A percentile compares a stretch with the other conserved stretches of the same genome.
These are phyloP conservation scores for Psammodynastes pulverulentus DNA, from an alignment of 2,113 vertebrate species.

Conservation along the genomic window DNA sequence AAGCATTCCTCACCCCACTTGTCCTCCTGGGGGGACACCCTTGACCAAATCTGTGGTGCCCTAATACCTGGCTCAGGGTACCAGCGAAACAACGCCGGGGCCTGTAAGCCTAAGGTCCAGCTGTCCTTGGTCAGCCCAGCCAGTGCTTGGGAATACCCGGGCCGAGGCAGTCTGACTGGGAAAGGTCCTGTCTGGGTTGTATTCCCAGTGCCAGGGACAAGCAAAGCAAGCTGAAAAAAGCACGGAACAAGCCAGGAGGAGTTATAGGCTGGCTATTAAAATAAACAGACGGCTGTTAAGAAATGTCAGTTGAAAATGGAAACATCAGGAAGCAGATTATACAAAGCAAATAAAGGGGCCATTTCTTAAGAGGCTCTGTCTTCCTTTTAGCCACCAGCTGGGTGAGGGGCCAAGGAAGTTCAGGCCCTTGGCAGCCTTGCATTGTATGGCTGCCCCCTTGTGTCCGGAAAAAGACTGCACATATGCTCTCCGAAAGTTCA, in stretches of 20 bases:
- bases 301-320: neutral
- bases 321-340: neutral
- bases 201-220: neutral
- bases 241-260: neutral
- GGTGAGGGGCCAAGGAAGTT: neutral
- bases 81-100: neutral
- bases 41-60: neutral
- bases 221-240: neutral
- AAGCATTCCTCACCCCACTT: neutral
- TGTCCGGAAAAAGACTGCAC: conserved; percentile 42
- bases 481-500: too few relatives aligned
- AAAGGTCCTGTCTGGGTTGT: neutral
- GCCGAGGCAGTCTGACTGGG: neutral
- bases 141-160: neutral
- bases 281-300: neutral
- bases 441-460: conserved; percentile 64
- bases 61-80: neutral
- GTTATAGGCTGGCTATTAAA: neutral
- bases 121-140: neutral
- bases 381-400: neutral
- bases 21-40: neutral
- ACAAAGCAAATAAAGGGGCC: neutral
- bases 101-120: neutral
- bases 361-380: neutral
- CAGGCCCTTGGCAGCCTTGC: neutral